Percentiles rank a stretch among this genome's conserved stretches.
These are phyloP conservation scores for Leptopilina drosophilae DNA, from an alignment of 2,888 invertebrate genomes.

Conservation along the genomic window DNA sequence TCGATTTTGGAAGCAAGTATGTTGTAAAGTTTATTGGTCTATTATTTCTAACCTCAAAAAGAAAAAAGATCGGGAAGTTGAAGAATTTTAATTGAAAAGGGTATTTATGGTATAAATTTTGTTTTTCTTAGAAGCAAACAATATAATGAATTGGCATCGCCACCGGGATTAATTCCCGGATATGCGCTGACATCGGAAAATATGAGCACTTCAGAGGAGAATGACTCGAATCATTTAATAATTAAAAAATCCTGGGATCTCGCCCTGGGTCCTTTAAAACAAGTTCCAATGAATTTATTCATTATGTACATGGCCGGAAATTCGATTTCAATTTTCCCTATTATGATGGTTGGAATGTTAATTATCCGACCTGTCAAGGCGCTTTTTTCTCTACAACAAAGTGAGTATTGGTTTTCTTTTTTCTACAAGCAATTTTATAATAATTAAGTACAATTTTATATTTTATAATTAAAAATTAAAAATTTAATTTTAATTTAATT, in stretches of 20 bases:
- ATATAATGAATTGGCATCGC: conserved; percentile 83
- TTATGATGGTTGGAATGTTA: conserved; percentile 99
- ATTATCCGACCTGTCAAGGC: conserved; percentile 97
- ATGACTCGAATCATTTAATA: conserved; percentile 89
- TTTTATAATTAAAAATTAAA: not conserved
- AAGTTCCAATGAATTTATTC: conserved; percentile 99
- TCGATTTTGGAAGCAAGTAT: conserved; percentile 73
- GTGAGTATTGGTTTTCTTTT: conserved; percentile 61
- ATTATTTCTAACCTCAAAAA: conserved; percentile 1
- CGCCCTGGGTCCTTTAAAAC: conserved; percentile 95
- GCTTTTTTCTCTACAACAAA: conserved; percentile 91
- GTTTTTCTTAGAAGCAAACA: conserved; percentile 66
- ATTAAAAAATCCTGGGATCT: conserved; percentile 98
- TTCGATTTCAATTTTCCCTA: conserved; percentile 99
- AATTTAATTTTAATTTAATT: too few relatives aligned
- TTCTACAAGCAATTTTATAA: conserved; percentile 7
- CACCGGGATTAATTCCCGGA: conserved; percentile 90
- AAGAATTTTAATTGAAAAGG: too few relatives aligned
- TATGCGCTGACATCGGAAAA: conserved; percentile 82
- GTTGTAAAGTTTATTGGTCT: conserved; percentile 50
- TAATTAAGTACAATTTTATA: not conserved
- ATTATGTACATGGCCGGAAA: conserved; percentile 99
- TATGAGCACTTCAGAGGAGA: conserved; percentile 88
- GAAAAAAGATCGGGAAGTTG: too few relatives aligned
- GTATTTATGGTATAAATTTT: not conserved